Evolutionary conservation across 2,113 vertebrate genomes (phyloP), one percentile per base, ranked within the genome.

Genomic region (Pedionomus torquatus): DNA sequence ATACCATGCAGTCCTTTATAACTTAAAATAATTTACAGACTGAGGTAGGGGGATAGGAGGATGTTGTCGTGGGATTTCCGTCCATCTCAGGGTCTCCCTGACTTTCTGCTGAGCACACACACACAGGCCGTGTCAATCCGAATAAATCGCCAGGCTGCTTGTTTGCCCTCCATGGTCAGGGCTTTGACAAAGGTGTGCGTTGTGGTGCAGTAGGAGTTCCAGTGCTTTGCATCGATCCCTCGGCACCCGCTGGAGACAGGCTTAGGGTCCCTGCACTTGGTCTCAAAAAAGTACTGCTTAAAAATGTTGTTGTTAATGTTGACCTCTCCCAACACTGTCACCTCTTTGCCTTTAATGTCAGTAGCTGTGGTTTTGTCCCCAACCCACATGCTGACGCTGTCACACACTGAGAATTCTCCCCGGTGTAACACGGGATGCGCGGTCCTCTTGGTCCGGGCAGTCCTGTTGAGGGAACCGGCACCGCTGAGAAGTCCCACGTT

Each of bases 121-220:
- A 99, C 99, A 1, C 99, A 99, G 54, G 99, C 99, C 0, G 99
- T 99, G 94, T 99, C 99, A 75, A 99, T 99, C 64, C 99, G 98
- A 89, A 99, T 99, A 86, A 98, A 99, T 39, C 99, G 95, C 99
- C 99, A 99, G 87, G 99, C 99, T 23, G 99, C 99, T 98, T 98
- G 99, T 90, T 99, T 99, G 96, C 98, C 98, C 78, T 98, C 99
- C 97, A 98, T 98, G 51, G 99, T 99, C 97, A 99, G 98, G 8
- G 99, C 99, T 63, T 99, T 99, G 95, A 99, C 99, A 35, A 99
- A 99, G 85, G 99, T 99, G 95, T 99, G 99, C 4, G 99, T 99
- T 37, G 99, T 99, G 98, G 99, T 99, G 95, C 99, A 99, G 89
- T 99, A 99, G 5, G 99, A 99, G 98, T 99, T 99, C 99, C 99